These are phyloP conservation scores for Carassius gibelio DNA, from an alignment of 2,113 vertebrate genomes.

Conservation along the genomic window DNA sequence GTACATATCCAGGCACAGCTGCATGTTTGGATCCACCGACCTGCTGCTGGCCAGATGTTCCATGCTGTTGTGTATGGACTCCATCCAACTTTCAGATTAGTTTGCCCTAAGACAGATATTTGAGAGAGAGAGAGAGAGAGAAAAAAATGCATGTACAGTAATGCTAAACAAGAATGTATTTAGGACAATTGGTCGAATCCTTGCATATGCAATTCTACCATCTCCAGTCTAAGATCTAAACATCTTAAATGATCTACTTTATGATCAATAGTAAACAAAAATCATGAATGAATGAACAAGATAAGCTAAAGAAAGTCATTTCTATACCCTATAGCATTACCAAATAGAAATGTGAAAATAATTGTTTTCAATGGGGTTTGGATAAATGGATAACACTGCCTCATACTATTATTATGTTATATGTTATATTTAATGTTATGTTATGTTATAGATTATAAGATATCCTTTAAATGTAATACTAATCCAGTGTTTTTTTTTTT, in stretches of 20 bases:
- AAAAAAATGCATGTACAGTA: not conserved
- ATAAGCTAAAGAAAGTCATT: not conserved
- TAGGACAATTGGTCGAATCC: not conserved
- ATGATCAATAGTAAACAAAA: not conserved
- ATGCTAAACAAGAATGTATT: not conserved
- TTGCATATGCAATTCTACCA: not conserved
- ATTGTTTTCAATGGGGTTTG: too few relatives aligned
- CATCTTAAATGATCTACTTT: not conserved
- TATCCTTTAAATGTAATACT: too few relatives aligned
- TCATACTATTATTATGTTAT: too few relatives aligned
- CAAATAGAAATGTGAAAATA: too few relatives aligned
- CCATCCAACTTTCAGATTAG: conserved; percentile 10
- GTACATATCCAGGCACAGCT: conserved; percentile 31
- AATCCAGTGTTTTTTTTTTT: too few relatives aligned
- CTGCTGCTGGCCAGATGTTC: conserved; percentile 54
- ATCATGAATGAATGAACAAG: not conserved
- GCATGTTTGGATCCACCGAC: conserved; percentile 27
- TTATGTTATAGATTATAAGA: too few relatives aligned
- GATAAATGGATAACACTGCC: too few relatives aligned
- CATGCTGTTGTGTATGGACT: conserved; percentile 36
- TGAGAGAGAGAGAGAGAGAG: too few relatives aligned
- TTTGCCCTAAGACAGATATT: not conserved
- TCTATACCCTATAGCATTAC: not conserved
- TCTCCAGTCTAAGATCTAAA: not conserved
- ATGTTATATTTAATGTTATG: too few relatives aligned